Base-by-base conservation (phyloP, 2,797 vertebrate species). In the Crenichthys baileyi region DNA sequence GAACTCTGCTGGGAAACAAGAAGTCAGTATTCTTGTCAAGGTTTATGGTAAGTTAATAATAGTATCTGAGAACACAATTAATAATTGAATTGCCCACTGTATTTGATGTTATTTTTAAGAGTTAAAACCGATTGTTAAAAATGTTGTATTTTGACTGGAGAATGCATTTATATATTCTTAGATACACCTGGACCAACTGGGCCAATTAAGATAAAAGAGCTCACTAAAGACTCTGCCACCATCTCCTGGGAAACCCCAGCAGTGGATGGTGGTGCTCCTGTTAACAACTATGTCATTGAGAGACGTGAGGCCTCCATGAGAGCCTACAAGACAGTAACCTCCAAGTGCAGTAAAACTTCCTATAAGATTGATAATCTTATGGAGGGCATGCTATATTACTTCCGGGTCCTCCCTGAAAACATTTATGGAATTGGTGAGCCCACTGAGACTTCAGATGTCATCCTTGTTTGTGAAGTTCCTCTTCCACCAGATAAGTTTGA, bases 291-390 rank as follows among this genome's bases (percentile, higher is more conserved):
- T 39, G 97, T 99, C 31, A 96, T 99, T 81, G 98, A 99, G 93
- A 97, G 98, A 85, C 97, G 98, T 56, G 98, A 99, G 85, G 98
- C 98, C 50, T 96, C 98, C 60, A 99, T 99, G 98, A 97, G 98
- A 95, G 98, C 98, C 80, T 99, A 97, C 92, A 99, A 99, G 92
- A 99, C 98, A 0, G 95, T 99, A 78, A 99, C 98, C 50, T 96
- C 96, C 71, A 99, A 99, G 91, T 99, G 98, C 89, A 97, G 90
- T 90, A 99, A 99, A 93, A 98, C 98, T 12, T 95, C 97, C 79
- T 99, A 96, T 87, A 97, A 97, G 93, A 96, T 99, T 12, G 96
- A 97, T 39, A 95, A 96, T 80, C 96, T 99, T 77, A 90, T 96
- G 83, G 98, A 99, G 93, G 98, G 98, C 90, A 96, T 97, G 94